Conservation (phyloP, 2,113 vertebrate genomes). For the Megaleporinus macrocephalus region DNA sequence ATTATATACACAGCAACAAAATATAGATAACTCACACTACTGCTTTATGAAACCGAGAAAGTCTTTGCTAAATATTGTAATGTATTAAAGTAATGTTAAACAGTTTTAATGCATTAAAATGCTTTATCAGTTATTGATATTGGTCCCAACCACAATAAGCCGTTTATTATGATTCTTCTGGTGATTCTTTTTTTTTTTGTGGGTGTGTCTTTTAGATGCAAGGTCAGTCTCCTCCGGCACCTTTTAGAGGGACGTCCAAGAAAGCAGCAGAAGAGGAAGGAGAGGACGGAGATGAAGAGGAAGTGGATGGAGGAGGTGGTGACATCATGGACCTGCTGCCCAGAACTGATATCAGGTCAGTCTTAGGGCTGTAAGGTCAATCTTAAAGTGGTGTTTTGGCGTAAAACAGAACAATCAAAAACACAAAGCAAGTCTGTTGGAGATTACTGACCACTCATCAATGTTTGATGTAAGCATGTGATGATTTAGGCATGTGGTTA, state of each 20-base stretch:
- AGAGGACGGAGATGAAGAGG: constrained; percentile 83
- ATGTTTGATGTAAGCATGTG: not conserved
- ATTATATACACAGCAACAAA: too few species aligned
- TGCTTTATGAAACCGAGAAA: too few species aligned
- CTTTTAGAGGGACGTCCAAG: constrained; percentile 78
- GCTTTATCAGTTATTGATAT: too few species aligned
- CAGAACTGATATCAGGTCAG: constrained; percentile 88
- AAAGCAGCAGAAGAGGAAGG: constrained; percentile 68
- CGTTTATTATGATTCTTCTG: too few species aligned
- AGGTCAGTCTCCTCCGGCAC: constrained; percentile 87
- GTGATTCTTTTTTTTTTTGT: too few species aligned
- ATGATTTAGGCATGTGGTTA: not conserved
- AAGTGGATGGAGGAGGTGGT: constrained; percentile 80
- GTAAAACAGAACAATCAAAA: not conserved
- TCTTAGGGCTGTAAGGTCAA: not conserved
- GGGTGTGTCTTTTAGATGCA: constrained; percentile 81
- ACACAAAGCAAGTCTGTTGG: not conserved
- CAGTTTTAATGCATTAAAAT: too few species aligned
- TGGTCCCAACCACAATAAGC: too few species aligned
- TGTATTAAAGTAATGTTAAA: too few species aligned
- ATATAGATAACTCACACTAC: too few species aligned
- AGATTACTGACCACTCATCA: too few species aligned
- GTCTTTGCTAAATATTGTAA: too few species aligned
- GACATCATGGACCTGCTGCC: constrained; percentile 94
- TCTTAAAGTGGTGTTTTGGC: not conserved